Evolutionary conservation across 1,140 invertebrate genomes (phyloP), one percentile per base, ranked within the genome.

Genomic region (Drosophila sturtevanti): DNA sequence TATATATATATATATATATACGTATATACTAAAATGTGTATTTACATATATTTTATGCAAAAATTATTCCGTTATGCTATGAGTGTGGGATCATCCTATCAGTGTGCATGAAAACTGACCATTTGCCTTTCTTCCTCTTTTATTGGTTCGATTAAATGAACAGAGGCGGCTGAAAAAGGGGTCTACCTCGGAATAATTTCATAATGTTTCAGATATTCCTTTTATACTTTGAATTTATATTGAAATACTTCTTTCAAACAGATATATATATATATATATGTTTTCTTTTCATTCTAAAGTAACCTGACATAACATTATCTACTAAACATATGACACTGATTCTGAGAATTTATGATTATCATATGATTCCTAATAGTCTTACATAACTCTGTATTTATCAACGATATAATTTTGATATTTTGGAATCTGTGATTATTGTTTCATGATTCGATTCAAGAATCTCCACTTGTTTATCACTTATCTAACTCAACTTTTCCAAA

Each of bases 31-130:
- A 22, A 31, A 34, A 58, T 58, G 37, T 61, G 62, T 89, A 90
- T 90, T 90, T 90, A 87, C 89, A 90, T 90, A 90, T 90, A 89
- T 90, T 90, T 90, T 90, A 90, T 90, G 89, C 89, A 90, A 90
- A 90, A 90, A 90, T 90, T 90, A 90, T 90, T 78, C 89, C 81
- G 85, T 89, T 89, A 84, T 89, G 84, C 85, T 65, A 62, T 70
- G 77, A 77, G 81, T 87, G 84, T 89, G 85, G 85, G 84, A 82
- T 76, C 66, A 51, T 44, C 44, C 59, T 48, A 48, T 72, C 64
- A 66, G 77, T 81, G 64, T 68, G 70, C 77, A 87, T 86, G 78
- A 81, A 86, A 90, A 86, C 86, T 89, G 85, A 85, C 85, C 85
- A 85, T 89, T 89, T 89, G 77, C 77, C 80, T 89, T 85, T 76